A percentile compares a stretch with the other conserved stretches of the same genome.
Conservation (phyloP, 2,113 vertebrate genomes). For the Pteruthius melanotis region DNA sequence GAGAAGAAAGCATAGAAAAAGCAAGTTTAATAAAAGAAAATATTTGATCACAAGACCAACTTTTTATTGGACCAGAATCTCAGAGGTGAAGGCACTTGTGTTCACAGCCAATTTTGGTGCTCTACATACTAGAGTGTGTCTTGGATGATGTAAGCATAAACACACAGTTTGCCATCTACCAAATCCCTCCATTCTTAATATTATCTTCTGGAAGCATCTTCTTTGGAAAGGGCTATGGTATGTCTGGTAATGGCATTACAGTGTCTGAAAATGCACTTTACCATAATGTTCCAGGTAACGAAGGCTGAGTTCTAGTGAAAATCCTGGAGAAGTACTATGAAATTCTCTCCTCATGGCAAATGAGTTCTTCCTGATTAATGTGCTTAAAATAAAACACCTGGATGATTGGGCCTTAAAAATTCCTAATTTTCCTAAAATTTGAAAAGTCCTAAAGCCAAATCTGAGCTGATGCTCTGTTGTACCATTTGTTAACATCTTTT, state of each 20-base stretch:
- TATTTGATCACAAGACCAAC: background rate
- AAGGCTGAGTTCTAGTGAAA: background rate
- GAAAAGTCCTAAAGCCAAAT: background rate
- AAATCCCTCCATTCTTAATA: background rate
- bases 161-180: background rate
- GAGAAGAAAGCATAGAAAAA: background rate
- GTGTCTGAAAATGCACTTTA: constrained; percentile 5
- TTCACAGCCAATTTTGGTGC: background rate
- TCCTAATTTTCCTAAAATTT: background rate
- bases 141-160: background rate
- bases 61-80: background rate
- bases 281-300: background rate
- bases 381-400: background rate
- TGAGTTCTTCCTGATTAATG: constrained; percentile 28
- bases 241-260: background rate
- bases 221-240: background rate
- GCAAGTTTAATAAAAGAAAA: background rate
- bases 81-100: background rate
- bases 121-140: background rate
- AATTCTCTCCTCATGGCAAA: background rate
- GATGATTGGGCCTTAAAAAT: background rate
- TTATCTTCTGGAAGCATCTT: background rate
- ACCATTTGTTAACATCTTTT: background rate
- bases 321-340: background rate
- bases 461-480: background rate